These are phyloP conservation scores for Sander lucioperca DNA, from an alignment of 2,113 vertebrate species.

Conservation along the genomic window DNA sequence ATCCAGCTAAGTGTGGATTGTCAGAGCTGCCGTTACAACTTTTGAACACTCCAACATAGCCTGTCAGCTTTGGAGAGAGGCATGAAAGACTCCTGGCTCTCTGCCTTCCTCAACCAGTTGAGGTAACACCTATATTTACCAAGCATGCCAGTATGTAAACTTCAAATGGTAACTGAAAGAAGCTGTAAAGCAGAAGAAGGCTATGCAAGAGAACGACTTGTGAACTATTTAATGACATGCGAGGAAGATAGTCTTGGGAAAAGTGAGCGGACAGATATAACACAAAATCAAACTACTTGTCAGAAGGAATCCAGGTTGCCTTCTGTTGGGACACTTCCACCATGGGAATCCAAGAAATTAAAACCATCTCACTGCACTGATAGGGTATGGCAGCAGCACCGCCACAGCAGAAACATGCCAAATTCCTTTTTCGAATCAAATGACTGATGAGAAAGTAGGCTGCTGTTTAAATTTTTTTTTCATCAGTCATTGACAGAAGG, in stretches of 20 bases:
- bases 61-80: slow-evolving; percentile 41
- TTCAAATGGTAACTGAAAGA: slow-evolving; percentile 23
- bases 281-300: slow-evolving; percentile 60
- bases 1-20: slow-evolving; percentile 57
- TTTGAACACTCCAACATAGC: slow-evolving; percentile 45
- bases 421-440: slow-evolving; percentile 61
- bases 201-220: slow-evolving; percentile 38
- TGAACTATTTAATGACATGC: slow-evolving; percentile 64
- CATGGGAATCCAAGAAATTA: slow-evolving; percentile 61
- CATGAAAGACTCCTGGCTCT: slow-evolving; percentile 35
- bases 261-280: slow-evolving; percentile 50
- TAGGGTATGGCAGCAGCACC: slow-evolving; percentile 32
- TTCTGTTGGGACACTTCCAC: slow-evolving; percentile 55
- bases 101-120: slow-evolving; percentile 17
- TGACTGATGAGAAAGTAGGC: slow-evolving; percentile 60
- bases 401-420: slow-evolving; percentile 48
- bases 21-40: slow-evolving; percentile 39
- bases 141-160: slow-evolving; percentile 29
- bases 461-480: slow-evolving; percentile 11
- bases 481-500: slow-evolving; percentile 22
- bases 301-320: slow-evolving; percentile 57
- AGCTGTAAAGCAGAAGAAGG: slow-evolving; percentile 26
- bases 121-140: slow-evolving; percentile 52
- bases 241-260: slow-evolving; percentile 45
- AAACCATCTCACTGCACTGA: slow-evolving; percentile 55